Evolutionary conservation across 2,888 invertebrate species (phyloP), one percentile per base, ranked within the genome.

Genomic region (Chrysolina haemoptera): DNA sequence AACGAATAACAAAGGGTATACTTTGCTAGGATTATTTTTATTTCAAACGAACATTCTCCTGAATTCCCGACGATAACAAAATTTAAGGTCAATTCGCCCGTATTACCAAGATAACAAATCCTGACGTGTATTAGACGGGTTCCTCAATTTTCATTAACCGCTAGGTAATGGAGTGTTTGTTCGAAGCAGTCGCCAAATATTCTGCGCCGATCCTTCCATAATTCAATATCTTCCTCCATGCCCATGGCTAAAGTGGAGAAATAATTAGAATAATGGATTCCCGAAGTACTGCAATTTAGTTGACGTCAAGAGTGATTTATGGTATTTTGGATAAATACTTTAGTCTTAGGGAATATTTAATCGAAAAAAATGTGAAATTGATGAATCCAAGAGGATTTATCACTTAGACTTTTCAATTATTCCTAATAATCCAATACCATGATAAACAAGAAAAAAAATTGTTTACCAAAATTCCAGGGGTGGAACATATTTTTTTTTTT

Each of bases 171-270:
- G 48, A 48, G n/a, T 16, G 48, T 48, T 48, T 16, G 48, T 48
- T 10, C n/a, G 16, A 8, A 48, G 48, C 48, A n/a, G 48, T 48
- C 48, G 16, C 16, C 16, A 16, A 48, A 48, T 16, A 16, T 48
- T 48, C 16, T 2, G n/a, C 16, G n/a, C 16, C 16, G 16, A 48
- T 48, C 48, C 48, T 16, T 48, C 48, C 16, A 48, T 48, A 16
- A 48, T 48, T 48, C 48, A 48, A 48, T 48, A 48, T 48, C 48
- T 48, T 48, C 48, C 48, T 48, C 48, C n/a, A n/a, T 16, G 10
- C 16, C 48, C n/a, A n/a, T 16, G 10, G 48, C 48, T 16, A 48
- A 16, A 48, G 48, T 48, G 48, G 48, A 48, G 48, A 48, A 48
- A 48, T 48, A 48, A 48, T 48, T 48, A 16, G 16, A 48, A 16